Percentiles rank a stretch among this genome's conserved stretches.
Conservation (phyloP, 1,140 invertebrate genomes). For the Panulirus ornatus region DNA sequence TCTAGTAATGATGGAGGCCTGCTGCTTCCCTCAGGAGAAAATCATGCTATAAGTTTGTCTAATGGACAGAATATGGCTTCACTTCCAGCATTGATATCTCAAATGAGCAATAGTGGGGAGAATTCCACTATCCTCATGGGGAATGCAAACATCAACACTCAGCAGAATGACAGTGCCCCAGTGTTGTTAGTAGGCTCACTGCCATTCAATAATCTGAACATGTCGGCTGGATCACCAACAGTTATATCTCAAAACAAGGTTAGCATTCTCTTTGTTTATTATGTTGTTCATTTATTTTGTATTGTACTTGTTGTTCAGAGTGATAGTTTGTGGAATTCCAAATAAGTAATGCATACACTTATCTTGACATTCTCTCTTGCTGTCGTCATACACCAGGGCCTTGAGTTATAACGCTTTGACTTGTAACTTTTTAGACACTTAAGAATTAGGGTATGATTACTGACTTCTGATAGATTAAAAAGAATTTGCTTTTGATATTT, state of each 20-base stretch:
- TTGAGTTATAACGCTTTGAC: too few relatives aligned
- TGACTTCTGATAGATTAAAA: too few relatives aligned
- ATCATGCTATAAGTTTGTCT: background rate
- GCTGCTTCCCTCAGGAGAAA: background rate
- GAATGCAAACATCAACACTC: background rate
- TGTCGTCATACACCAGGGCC: too few relatives aligned
- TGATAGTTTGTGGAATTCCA: too few relatives aligned
- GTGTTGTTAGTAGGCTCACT: conserved; percentile 22
- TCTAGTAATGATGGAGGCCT: conserved; percentile 2
- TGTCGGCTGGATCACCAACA: background rate
- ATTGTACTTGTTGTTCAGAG: too few relatives aligned
- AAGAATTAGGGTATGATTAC: too few relatives aligned
- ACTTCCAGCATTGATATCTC: background rate
- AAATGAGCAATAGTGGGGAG: background rate
- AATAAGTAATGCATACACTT: too few relatives aligned
- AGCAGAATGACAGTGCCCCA: background rate
- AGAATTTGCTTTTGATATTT: too few relatives aligned
- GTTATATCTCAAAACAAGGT: conserved; percentile 19
- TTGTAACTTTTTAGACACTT: too few relatives aligned
- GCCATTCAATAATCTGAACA: background rate
- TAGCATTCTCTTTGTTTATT: background rate
- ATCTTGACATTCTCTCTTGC: too few relatives aligned
- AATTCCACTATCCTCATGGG: conserved; percentile 31
- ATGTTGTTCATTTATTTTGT: too few relatives aligned
- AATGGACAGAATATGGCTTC: background rate